These are phyloP conservation scores for Myotis daubentonii DNA, from an alignment of 2,797 vertebrate species.

Conservation along the genomic window DNA sequence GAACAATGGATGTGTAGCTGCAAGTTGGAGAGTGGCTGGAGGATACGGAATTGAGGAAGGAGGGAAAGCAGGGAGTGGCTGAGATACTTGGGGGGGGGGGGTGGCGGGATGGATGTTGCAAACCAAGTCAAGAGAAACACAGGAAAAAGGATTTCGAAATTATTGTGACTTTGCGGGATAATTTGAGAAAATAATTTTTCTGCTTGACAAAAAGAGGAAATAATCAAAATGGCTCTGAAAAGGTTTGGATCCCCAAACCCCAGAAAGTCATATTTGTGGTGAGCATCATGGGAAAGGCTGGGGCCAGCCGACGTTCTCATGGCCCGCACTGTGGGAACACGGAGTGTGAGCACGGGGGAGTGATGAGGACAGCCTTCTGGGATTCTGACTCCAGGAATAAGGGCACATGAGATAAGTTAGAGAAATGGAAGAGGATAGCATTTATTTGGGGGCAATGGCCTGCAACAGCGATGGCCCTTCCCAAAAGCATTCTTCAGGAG, in stretches of 20 bases:
- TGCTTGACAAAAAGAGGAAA: background rate
- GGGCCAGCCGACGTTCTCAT: background rate
- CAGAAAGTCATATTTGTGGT: background rate
- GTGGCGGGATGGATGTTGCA: rapidly evolving
- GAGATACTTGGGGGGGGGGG: background rate
- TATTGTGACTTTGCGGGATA: background rate
- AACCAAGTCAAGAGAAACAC: background rate
- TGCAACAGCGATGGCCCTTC: background rate
- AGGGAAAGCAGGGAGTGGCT: background rate
- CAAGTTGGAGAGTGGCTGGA: rapidly evolving
- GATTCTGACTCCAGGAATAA: background rate
- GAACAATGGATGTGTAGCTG: background rate
- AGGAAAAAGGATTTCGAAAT: background rate
- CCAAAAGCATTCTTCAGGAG: background rate
- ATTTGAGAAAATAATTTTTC: constrained; percentile 17
- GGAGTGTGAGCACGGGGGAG: background rate
- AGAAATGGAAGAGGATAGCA: background rate
- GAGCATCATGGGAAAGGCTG: background rate
- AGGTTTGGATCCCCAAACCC: background rate
- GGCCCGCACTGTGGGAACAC: background rate
- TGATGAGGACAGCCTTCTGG: background rate
- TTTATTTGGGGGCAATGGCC: background rate
- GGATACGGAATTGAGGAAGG: background rate
- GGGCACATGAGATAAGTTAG: background rate
- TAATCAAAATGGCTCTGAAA: background rate